Evolutionary conservation across 2,888 invertebrate genomes (phyloP).

Genomic region (Drosophila mimica): DNA sequence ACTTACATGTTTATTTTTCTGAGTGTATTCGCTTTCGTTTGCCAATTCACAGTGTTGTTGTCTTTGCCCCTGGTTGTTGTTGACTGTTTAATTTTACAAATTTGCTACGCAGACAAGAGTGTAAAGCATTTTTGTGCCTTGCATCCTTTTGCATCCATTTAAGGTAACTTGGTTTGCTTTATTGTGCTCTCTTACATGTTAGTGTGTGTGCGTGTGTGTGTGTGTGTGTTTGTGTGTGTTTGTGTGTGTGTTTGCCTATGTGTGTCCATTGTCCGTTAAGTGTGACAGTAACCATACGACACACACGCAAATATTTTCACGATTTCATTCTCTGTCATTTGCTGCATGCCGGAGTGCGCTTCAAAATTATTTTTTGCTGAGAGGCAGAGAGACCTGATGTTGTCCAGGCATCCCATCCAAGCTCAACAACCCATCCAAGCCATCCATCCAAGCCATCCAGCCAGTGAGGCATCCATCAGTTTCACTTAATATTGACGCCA

Average conservation of each 20-base stretch:
- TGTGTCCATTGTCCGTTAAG: slow-evolving; percentile 63
- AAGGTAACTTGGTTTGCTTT: slow-evolving; percentile 61
- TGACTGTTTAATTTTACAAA: slow-evolving; percentile 81
- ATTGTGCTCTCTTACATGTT: slow-evolving; percentile 27
- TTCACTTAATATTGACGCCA: slow-evolving; percentile 85
- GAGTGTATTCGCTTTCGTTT: slow-evolving; percentile 7
- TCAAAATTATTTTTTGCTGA: slow-evolving; percentile 78
- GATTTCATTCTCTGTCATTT: slow-evolving; percentile 84
- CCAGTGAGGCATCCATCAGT: slow-evolving; percentile 81
- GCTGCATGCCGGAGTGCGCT: slow-evolving; percentile 84
- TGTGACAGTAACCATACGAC: slow-evolving; percentile 82
- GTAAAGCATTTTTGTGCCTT: slow-evolving; percentile 64
- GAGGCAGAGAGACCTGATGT: slow-evolving; percentile 35
- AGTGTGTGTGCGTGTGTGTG: slow-evolving; percentile 5
- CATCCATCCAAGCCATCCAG: slow-evolving; percentile 59
- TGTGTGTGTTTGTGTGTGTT: slow-evolving; percentile 16
- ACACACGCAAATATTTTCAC: slow-evolving; percentile 85
- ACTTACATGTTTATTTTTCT: background rate
- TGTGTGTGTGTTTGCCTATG: slow-evolving; percentile 19
- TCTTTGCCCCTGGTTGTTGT: slow-evolving; percentile 52
- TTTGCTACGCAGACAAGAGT: slow-evolving; percentile 77
- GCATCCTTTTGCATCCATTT: slow-evolving; percentile 71
- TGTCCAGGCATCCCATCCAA: slow-evolving; percentile 10
- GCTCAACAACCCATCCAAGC: slow-evolving; percentile 2
- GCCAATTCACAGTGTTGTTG: slow-evolving; percentile 44